phyloP scores from a whole-genome alignment of 2,797 vertebrate genomes.

The Remorina albescens region DNA sequence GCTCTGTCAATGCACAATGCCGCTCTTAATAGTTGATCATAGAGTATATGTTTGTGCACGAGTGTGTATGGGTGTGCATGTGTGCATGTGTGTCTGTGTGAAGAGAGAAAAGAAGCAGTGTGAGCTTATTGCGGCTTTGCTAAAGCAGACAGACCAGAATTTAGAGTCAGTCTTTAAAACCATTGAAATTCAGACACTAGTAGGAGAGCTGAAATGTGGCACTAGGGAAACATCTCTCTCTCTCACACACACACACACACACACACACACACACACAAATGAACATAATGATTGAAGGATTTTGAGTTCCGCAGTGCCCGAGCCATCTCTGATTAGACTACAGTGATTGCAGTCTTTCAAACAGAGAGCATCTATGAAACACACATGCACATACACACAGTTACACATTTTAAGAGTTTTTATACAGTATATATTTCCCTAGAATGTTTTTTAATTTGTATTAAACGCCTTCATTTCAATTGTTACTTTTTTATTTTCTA shows the following conservation, averaged over 20 bases:
- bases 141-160: slow-evolving; percentile 72
- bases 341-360: slow-evolving; percentile 68
- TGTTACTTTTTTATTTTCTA: slow-evolving; percentile 84
- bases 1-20: slow-evolving; percentile 43
- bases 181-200: slow-evolving; percentile 69
- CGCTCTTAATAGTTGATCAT: slow-evolving; percentile 51
- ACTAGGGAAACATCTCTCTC: slow-evolving; percentile 69
- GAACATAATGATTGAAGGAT: slow-evolving; percentile 73
- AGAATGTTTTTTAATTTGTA: slow-evolving; percentile 86
- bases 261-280: slow-evolving; percentile 26
- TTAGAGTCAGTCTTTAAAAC: slow-evolving; percentile 65
- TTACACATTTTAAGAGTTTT: slow-evolving; percentile 86
- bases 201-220: slow-evolving; percentile 70
- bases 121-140: slow-evolving; percentile 67
- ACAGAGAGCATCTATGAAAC: slow-evolving; percentile 76
- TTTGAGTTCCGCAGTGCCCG: slow-evolving; percentile 72
- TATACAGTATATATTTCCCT: slow-evolving; percentile 88
- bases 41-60: slow-evolving; percentile 47
- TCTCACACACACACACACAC: slow-evolving; percentile 34
- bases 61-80: slow-evolving; percentile 22
- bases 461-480: slow-evolving; percentile 84
- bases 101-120: slow-evolving; percentile 30
- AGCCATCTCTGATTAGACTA: slow-evolving; percentile 77
- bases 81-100: slow-evolving; percentile 15
- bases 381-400: slow-evolving; percentile 61